These are phyloP conservation scores for Chouioia cunea DNA, from an alignment of 2,888 invertebrate species.

Conservation along the genomic window DNA sequence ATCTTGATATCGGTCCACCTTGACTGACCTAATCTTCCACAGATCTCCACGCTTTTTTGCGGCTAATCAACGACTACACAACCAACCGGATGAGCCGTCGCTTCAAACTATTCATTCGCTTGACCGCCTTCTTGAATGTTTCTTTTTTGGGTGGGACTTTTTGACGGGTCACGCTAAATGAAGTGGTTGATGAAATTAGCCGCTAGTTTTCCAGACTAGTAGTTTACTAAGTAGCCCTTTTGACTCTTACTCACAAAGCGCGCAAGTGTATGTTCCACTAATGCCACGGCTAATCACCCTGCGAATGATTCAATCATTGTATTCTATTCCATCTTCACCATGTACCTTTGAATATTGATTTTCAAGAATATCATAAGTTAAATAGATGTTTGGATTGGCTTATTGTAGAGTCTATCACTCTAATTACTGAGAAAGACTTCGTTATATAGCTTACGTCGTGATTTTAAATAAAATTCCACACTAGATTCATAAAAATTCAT, in stretches of 20 bases:
- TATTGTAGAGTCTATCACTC: no score
- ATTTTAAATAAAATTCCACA: background rate
- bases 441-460: background rate
- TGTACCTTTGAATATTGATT: no score
- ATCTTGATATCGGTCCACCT: constrained; percentile 34
- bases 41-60: constrained; percentile 25
- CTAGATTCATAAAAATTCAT: constrained; percentile 23
- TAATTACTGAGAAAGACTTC: no score
- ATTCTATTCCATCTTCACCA: no score
- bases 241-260: no score
- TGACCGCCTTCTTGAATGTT: background rate
- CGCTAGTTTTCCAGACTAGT: constrained; percentile 22
- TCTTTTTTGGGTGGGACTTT: constrained; percentile 13
- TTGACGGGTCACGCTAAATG: constrained; percentile 27
- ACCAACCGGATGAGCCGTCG: constrained; percentile 3
- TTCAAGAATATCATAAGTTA: no score
- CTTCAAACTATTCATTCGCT: no score
- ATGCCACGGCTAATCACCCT: no score
- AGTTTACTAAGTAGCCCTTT: constrained; percentile 24
- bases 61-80: background rate
- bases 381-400: no score
- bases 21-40: constrained; percentile 29
- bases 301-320: no score
- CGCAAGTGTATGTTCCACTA: no score
- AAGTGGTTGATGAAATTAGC: constrained; percentile 29